Base-by-base conservation (phyloP, 1,140 invertebrate genomes). In the Drosophila hydei region DNA sequence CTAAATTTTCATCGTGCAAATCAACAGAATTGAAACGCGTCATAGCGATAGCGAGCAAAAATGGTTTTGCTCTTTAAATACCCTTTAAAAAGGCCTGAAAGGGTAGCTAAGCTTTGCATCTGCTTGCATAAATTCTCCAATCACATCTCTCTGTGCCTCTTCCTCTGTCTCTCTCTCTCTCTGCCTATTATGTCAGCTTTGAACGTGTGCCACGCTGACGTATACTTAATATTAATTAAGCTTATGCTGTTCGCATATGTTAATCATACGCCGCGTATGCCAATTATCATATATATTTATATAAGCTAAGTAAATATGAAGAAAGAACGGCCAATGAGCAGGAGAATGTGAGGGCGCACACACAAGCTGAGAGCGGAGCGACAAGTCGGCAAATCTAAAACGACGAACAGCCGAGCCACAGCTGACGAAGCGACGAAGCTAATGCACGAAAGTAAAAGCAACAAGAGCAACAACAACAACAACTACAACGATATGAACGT, bases 371-470 rank as follows among this genome's bases (percentile, higher is more conserved):
- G 43, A 36, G 19, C 12, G 16, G 23, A 56, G 23, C 50, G 67
- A 70, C 38, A 47, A 62, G 52, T 62, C 50, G 67, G 50, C 77
- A 70, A 77, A 72, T 11, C 47, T 52, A 19, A 54, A 81, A 65
- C 62, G 70, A 33, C 30, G 30, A 33, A 33, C 6, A 33, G 6
- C n/a, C n/a, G n/a, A n/a, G n/a, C 54, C 72, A 56, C 19, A 69
- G 30, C 50, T 40, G 54, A 43, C 14, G 58, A 14, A 48, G 9
- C 42, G 42, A 25, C 45, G 64, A 68, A 64, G 9, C 61, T 21
- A 69, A 52, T 12, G 56, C 58, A 75, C 78, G 83, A 88, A 88
- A 88, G 83, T 88, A 81, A 89, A 89, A 88, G 84, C 79, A 77
- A 75, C 56, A 67, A 55, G 25, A 19, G 51, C 12, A 27, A 1